Evolutionary conservation across 2,797 vertebrate genomes (phyloP).

Genomic region (Hirundo rustica): DNA sequence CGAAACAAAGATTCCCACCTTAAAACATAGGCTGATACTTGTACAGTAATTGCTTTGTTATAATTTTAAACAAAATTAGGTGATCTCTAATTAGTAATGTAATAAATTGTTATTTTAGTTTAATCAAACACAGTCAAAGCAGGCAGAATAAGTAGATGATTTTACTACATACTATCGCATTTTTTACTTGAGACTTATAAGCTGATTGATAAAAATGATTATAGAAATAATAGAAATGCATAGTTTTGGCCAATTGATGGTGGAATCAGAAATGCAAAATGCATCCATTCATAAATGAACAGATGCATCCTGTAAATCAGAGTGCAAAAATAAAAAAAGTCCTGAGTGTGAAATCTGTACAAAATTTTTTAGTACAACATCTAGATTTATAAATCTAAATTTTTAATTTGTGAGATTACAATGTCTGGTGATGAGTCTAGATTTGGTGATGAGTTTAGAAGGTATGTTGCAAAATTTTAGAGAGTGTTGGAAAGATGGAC

Average conservation of each 20-base stretch:
- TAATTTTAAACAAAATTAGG: background rate
- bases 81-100: background rate
- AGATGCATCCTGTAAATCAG: background rate
- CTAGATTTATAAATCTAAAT: background rate
- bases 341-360: background rate
- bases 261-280: background rate
- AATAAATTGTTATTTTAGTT: background rate
- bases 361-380: background rate
- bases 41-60: background rate
- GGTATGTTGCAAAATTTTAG: background rate
- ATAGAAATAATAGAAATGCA: background rate
- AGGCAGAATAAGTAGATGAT: background rate
- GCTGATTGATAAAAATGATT: background rate
- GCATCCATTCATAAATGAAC: background rate
- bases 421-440: background rate
- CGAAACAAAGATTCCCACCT: background rate
- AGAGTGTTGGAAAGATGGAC: background rate
- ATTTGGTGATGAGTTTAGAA: background rate
- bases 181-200: background rate
- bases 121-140: background rate
- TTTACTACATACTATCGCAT: background rate
- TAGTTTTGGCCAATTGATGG: background rate
- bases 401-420: background rate
- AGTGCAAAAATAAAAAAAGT: background rate
- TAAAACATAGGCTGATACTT: background rate